Conservation (phyloP, 2,113 vertebrate genomes). For the Leucosticte australis region DNA sequence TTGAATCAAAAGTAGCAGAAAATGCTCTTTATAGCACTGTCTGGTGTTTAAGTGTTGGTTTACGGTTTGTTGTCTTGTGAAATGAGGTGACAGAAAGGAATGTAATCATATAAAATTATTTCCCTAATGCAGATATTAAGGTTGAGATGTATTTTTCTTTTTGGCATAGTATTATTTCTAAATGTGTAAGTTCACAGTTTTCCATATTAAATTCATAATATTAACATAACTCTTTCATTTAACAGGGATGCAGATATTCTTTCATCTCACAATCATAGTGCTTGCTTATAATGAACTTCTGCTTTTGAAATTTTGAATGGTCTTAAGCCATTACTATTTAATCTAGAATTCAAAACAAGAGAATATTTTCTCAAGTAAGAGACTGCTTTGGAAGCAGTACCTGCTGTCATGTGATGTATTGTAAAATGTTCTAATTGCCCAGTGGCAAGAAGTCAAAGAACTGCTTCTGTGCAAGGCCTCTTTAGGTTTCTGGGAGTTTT, state of each 20-base stretch:
- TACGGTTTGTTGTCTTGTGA: slow-evolving; percentile 52
- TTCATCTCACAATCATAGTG: neutral
- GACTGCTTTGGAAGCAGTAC: neutral
- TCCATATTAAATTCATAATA: neutral
- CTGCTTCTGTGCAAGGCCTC: neutral
- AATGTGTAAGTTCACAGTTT: slow-evolving; percentile 26
- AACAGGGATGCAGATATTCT: neutral
- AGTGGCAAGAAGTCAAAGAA: neutral
- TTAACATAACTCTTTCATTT: neutral
- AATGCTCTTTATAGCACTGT: slow-evolving; percentile 27
- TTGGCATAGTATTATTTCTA: slow-evolving; percentile 28
- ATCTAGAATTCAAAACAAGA: neutral
- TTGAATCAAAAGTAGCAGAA: neutral
- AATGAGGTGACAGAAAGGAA: slow-evolving; percentile 62
- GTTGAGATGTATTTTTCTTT: slow-evolving; percentile 55
- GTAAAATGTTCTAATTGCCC: neutral
- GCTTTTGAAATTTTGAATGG: neutral
- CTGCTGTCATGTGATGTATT: neutral
- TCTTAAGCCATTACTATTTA: neutral
- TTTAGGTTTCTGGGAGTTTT: neutral
- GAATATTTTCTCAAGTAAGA: neutral
- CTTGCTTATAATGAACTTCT: neutral
- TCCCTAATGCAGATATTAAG: slow-evolving; percentile 7
- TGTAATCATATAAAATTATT: slow-evolving; percentile 35
- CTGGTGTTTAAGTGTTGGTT: slow-evolving; percentile 28